These are phyloP conservation scores for Lamellibrachia columna DNA, from an alignment of 2,888 invertebrate species.

Conservation along the genomic window DNA sequence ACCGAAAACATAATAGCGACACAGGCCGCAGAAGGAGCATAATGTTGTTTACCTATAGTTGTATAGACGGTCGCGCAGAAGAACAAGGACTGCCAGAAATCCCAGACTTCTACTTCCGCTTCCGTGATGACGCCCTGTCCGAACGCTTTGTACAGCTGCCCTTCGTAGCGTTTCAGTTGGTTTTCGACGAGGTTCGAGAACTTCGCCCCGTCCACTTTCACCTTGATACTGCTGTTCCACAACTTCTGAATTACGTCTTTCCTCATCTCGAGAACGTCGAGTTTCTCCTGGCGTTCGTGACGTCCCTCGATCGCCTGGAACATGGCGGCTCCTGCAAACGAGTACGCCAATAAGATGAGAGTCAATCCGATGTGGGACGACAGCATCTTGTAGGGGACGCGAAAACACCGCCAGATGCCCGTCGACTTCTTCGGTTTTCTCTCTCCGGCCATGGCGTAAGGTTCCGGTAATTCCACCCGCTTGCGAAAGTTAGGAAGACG, in stretches of 20 bases:
- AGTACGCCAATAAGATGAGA: conserved; percentile 80
- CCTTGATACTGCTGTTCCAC: conserved; percentile 70
- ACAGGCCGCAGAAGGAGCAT: neutral
- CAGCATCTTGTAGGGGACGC: conserved; percentile 25
- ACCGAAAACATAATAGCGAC: neutral
- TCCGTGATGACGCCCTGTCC: conserved; percentile 85
- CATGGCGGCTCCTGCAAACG: conserved; percentile 81
- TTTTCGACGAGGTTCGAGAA: neutral
- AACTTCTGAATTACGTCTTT: conserved; percentile 85
- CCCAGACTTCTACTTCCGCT: conserved; percentile 73
- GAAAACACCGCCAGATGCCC: neutral
- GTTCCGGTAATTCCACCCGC: neutral
- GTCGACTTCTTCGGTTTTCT: neutral
- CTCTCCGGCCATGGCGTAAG: neutral
- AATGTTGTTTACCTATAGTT: conserved; percentile 69
- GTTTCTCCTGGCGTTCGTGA: conserved; percentile 75
- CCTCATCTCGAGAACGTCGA: conserved; percentile 69
- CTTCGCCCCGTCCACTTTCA: neutral
- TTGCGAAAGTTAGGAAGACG: neutral
- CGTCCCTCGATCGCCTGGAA: conserved; percentile 81
- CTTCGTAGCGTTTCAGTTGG: conserved; percentile 84
- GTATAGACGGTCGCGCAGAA: conserved; percentile 67
- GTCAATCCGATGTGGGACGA: conserved; percentile 62
- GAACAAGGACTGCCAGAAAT: conserved; percentile 64
- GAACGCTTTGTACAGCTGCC: conserved; percentile 83